Evolutionary conservation across 1,140 invertebrate species (phyloP).

Genomic region (Contarinia nasturtii): DNA sequence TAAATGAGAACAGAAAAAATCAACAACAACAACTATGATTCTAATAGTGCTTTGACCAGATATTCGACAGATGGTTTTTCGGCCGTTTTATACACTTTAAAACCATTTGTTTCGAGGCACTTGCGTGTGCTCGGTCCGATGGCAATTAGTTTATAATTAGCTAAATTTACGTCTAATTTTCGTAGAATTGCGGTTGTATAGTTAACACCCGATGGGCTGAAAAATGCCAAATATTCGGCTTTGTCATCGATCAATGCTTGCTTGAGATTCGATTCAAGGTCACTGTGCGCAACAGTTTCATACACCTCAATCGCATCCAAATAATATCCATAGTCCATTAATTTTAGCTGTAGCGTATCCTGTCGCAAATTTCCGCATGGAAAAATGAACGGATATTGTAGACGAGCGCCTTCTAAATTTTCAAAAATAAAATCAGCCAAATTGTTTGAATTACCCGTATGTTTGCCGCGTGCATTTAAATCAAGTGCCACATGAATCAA

Average conservation of each 20-base stretch:
- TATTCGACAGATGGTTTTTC: slow-evolving; percentile 22
- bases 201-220: slow-evolving; percentile 29
- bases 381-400: slow-evolving; percentile 24
- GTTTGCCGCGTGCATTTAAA: slow-evolving; percentile 26
- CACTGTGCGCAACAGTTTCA: slow-evolving; percentile 25
- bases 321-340: slow-evolving; percentile 21
- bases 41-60: slow-evolving; percentile 19
- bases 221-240: slow-evolving; percentile 29
- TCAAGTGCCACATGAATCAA: slow-evolving; percentile 25
- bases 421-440: slow-evolving; percentile 26
- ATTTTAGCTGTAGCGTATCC: slow-evolving; percentile 25
- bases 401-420: slow-evolving; percentile 21
- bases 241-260: slow-evolving; percentile 22
- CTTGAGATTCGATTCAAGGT: slow-evolving; percentile 26
- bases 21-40: slow-evolving; percentile 13
- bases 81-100: slow-evolving; percentile 18
- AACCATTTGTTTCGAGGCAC: slow-evolving; percentile 12
- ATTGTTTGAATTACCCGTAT: slow-evolving; percentile 29
- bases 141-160: slow-evolving; percentile 19
- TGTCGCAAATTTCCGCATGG: slow-evolving; percentile 31
- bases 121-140: slow-evolving; percentile 22
- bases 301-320: slow-evolving; percentile 30
- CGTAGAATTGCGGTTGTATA: slow-evolving; percentile 16
- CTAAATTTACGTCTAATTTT: slow-evolving; percentile 9
- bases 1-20: neutral